Evolutionary conservation across 1,140 invertebrate species (phyloP).

Genomic region (Drepana arcuata): DNA sequence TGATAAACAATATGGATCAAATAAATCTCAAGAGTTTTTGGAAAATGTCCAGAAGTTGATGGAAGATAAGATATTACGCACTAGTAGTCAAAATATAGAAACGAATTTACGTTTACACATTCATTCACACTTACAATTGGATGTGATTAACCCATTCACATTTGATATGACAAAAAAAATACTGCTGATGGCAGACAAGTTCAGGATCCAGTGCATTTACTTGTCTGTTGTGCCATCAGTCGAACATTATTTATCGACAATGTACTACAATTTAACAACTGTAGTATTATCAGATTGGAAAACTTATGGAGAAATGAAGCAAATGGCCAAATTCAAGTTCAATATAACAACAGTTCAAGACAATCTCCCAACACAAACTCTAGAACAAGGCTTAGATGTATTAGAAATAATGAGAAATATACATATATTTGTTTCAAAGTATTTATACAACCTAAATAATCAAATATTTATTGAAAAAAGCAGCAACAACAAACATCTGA

Average conservation of each 20-base stretch:
- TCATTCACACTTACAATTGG: slow-evolving; percentile 90
- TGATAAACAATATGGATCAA: slow-evolving; percentile 31
- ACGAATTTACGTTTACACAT: slow-evolving; percentile 91
- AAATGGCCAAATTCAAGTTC: slow-evolving; percentile 90
- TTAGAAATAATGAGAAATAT: slow-evolving; percentile 98
- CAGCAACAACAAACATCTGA: slow-evolving; percentile 95
- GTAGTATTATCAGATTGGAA: slow-evolving; percentile 98
- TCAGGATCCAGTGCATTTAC: slow-evolving; percentile 59
- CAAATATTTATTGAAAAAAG: slow-evolving; percentile 96
- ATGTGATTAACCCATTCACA: slow-evolving; percentile 83
- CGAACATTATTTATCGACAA: slow-evolving; percentile 94
- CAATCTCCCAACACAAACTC: slow-evolving; percentile 94
- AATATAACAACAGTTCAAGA: slow-evolving; percentile 88
- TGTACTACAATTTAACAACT: slow-evolving; percentile 98
- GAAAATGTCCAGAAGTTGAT: slow-evolving; percentile 41
- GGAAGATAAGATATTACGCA: slow-evolving; percentile 75
- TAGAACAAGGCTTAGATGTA: slow-evolving; percentile 98
- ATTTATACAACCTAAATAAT: slow-evolving; percentile 97
- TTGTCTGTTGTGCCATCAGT: slow-evolving; percentile 73
- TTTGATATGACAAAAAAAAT: slow-evolving; percentile 67
- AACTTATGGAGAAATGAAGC: slow-evolving; percentile 96
- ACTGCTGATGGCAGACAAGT: slow-evolving; percentile 71
- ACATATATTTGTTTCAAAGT: slow-evolving; percentile 94
- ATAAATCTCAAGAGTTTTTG: slow-evolving; percentile 43
- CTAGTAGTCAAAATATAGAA: slow-evolving; percentile 90